Percentiles rank a stretch among this genome's conserved stretches.
phyloP scores from a whole-genome alignment of 2,113 vertebrate species.

The Peromyscus maniculatus region DNA sequence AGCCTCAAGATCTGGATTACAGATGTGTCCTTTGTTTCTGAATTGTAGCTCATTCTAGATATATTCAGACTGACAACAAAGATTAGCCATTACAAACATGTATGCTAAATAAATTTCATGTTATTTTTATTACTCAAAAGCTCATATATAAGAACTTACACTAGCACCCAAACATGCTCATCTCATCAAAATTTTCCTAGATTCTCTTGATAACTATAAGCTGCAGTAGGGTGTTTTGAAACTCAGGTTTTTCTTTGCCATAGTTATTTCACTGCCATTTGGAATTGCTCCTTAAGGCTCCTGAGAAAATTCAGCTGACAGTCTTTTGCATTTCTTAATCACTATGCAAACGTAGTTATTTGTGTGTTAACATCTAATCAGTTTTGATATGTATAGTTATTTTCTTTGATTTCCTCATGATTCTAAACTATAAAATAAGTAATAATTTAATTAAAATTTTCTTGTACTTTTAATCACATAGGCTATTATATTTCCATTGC shows the following conservation, averaged over 20 bases:
- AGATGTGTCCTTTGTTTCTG: not conserved
- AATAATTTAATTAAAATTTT: not conserved
- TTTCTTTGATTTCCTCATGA: not conserved
- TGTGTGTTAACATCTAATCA: not conserved
- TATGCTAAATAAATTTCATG: not conserved
- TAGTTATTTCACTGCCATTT: not conserved
- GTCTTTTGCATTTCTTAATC: not conserved
- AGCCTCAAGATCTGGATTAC: not conserved
- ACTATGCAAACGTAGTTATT: not conserved
- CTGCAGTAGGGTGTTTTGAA: not conserved
- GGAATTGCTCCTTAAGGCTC: not conserved
- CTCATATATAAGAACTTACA: not conserved
- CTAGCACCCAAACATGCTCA: not conserved
- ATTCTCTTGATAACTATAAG: not conserved
- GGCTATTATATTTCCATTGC: not conserved
- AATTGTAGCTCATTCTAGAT: not conserved
- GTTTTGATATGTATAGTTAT: not conserved
- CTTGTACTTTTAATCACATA: slow-evolving; percentile 30
- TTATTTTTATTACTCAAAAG: slow-evolving; percentile 7
- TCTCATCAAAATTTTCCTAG: not conserved
- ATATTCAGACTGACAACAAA: not conserved
- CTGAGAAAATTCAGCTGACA: slow-evolving; percentile 2
- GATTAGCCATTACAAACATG: not conserved
- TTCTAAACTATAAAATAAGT: not conserved
- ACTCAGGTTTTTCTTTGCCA: not conserved